phyloP scores from a whole-genome alignment of 2,888 invertebrate genomes.

The Trachelus iudaicus region DNA sequence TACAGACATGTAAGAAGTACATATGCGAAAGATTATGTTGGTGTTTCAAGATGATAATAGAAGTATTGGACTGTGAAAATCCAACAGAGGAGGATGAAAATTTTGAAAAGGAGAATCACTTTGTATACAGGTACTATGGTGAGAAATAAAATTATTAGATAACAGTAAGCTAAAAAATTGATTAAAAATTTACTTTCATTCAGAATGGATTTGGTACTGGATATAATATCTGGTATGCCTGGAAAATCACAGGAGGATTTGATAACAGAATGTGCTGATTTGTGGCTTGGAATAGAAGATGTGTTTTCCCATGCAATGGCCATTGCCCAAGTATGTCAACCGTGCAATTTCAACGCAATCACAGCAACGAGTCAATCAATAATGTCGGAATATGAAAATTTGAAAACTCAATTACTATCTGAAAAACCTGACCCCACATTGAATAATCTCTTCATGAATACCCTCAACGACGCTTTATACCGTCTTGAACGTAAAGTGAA shows the following conservation, averaged over 20 bases:
- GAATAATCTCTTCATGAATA: slow-evolving; percentile 71
- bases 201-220: slow-evolving; percentile 60
- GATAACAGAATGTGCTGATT: slow-evolving; percentile 41
- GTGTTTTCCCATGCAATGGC: slow-evolving; percentile 64
- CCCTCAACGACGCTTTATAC: slow-evolving; percentile 73
- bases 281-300: slow-evolving; percentile 61
- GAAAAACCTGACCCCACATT: slow-evolving; percentile 66
- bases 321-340: slow-evolving; percentile 63
- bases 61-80: slow-evolving; percentile 47
- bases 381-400: slow-evolving; percentile 59
- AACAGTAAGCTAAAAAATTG: slow-evolving; percentile 1
- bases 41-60: slow-evolving; percentile 56
- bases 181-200: slow-evolving; percentile 8
- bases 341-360: slow-evolving; percentile 62
- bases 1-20: slow-evolving; percentile 57
- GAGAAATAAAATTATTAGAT: slow-evolving; percentile 7
- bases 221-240: slow-evolving; percentile 52
- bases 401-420: slow-evolving; percentile 51
- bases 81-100: slow-evolving; percentile 49
- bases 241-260: slow-evolving; percentile 45
- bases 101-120: slow-evolving; percentile 55
- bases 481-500: slow-evolving; percentile 76
- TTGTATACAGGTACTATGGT: slow-evolving; percentile 53
- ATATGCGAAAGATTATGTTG: slow-evolving; percentile 55
- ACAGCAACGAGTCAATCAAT: slow-evolving; percentile 62